Conservation (phyloP, 2,888 invertebrate species). For the Ypsolopha scabrella region DNA sequence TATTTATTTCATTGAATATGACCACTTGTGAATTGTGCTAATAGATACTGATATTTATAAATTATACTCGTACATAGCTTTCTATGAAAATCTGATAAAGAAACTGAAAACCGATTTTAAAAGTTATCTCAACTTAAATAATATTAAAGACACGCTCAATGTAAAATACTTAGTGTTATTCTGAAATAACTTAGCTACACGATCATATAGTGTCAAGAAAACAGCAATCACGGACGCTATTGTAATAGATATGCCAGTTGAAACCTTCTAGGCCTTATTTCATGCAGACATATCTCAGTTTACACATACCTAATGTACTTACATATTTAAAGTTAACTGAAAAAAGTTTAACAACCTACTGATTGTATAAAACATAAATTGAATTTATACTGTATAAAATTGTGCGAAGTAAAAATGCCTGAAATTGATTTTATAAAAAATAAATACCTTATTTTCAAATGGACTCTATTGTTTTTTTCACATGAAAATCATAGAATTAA, state of each 20-base stretch:
- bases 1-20: constrained; percentile 2
- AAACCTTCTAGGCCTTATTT: background rate
- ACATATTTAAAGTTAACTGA: constrained; percentile 20
- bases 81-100: no score
- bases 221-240: background rate
- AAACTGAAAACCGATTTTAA: no score
- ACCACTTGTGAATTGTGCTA: background rate
- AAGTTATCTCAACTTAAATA: no score
- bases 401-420: constrained; percentile 62
- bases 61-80: no score
- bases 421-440: constrained; percentile 69
- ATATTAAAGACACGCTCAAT: no score
- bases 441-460: constrained; percentile 68
- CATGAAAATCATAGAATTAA: background rate
- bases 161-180: no score
- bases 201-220: no score
- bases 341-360: constrained; percentile 18
- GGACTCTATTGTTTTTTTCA: constrained; percentile 22
- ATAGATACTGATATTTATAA: background rate
- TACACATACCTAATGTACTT: background rate
- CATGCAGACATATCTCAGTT: background rate
- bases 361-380: constrained; percentile 23
- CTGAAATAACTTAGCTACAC: no score
- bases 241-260: background rate
- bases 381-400: constrained; percentile 52